phyloP scores from a whole-genome alignment of 2,797 vertebrate species.

The Perdix hodgsoniae region DNA sequence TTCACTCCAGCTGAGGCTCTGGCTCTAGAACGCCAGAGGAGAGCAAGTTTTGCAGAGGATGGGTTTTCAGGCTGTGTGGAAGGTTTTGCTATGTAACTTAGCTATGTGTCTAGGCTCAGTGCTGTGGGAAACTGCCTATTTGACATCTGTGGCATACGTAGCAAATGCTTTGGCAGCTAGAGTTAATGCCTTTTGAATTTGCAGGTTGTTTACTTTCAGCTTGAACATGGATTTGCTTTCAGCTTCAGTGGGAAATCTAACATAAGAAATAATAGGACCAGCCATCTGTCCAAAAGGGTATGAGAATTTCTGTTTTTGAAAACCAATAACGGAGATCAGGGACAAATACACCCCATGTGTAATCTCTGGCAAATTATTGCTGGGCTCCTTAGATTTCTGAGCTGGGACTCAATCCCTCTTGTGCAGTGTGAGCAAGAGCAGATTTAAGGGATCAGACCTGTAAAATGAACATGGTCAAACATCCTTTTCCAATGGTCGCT shows the following conservation, averaged over 20 bases:
- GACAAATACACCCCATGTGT: neutral
- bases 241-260: slow-evolving; percentile 51
- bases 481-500: neutral
- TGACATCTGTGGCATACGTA: neutral
- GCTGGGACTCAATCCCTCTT: neutral
- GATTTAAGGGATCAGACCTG: neutral
- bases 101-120: slow-evolving; percentile 3
- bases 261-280: slow-evolving; percentile 26
- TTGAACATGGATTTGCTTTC: slow-evolving; percentile 60
- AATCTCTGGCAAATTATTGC: slow-evolving; percentile 22
- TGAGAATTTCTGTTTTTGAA: slow-evolving; percentile 45
- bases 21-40: slow-evolving; percentile 16
- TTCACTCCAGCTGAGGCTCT: slow-evolving; percentile 46
- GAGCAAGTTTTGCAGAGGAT: slow-evolving; percentile 15
- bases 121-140: slow-evolving; percentile 32
- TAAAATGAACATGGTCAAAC: neutral
- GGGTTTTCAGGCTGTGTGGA: neutral
- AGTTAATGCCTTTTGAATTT: slow-evolving; percentile 55
- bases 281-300: slow-evolving; percentile 51
- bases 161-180: slow-evolving; percentile 44
- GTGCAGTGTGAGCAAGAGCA: neutral
- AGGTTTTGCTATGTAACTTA: slow-evolving; percentile 16
- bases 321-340: slow-evolving; percentile 5
- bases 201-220: slow-evolving; percentile 57
- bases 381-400: neutral